Conservation (phyloP, 1,140 invertebrate genomes). For the Battus philenor region DNA sequence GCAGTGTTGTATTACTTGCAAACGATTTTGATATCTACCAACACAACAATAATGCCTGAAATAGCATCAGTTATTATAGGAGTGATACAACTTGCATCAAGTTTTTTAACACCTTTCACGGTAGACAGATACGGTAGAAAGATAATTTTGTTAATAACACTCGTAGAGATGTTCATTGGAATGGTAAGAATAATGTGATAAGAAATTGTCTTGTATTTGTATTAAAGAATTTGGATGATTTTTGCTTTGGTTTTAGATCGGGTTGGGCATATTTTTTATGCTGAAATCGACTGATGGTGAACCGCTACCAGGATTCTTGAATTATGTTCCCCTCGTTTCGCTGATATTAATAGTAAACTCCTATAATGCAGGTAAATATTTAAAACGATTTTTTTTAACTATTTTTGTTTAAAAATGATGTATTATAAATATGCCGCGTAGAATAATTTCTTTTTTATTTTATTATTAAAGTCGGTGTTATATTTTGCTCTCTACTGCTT, state of each 20-base stretch:
- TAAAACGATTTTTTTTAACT: too few species aligned
- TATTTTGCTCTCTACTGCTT: too few species aligned
- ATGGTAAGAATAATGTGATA: too few species aligned
- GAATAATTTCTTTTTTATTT: too few species aligned
- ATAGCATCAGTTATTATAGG: conserved; percentile 16
- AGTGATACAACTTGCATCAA: conserved; percentile 13
- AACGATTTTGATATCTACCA: conserved; percentile 19
- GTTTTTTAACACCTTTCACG: background rate
- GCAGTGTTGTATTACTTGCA: conserved; percentile 19
- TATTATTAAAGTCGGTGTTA: too few species aligned
- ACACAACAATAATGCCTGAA: conserved; percentile 15
- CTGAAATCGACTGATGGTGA: conserved; percentile 37
- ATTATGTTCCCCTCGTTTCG: conserved; percentile 76
- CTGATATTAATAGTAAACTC: conserved; percentile 75
- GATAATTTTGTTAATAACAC: conserved; percentile 11
- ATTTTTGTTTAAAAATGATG: too few species aligned
- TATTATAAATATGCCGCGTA: too few species aligned
- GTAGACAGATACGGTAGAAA: conserved; percentile 13
- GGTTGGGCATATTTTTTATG: conserved; percentile 75
- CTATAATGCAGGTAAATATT: conserved; percentile 65
- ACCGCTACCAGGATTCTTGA: conserved; percentile 44
- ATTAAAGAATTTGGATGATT: too few species aligned
- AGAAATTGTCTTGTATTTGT: too few species aligned
- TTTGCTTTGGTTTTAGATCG: conserved; percentile 20
- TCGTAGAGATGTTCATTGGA: conserved; percentile 14